Base-by-base conservation (phyloP, 2,113 vertebrate species). In the Cyphomyrus plagiostoma region DNA sequence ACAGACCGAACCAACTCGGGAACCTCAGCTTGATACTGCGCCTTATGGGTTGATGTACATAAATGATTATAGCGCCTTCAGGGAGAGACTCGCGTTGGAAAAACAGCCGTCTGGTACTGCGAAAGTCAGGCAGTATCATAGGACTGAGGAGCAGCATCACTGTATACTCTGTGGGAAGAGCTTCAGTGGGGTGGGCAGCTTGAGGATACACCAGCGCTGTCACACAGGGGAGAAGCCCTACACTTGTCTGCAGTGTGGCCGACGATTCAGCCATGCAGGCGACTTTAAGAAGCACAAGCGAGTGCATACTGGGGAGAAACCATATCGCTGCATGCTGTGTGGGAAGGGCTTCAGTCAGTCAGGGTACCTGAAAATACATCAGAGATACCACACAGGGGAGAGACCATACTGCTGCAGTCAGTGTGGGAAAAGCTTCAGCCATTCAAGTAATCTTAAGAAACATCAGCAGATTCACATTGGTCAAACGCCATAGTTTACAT, bases 381-480 rank as follows among this genome's bases (percentile, higher is more conserved):
- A 94, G 92, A 91, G 95, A 77, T 94, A 95, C 48, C 95, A 96
- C 92, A 96, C 95, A 0, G 95, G 95, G 0, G 95, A 96, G 92
- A 95, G 95, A 88, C 95, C 95, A 0, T 96, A 96, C 90, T 94
- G 92, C 89, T 96, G 95, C 91, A 89, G 56, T 90, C 94, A 93
- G 82, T 96, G 96, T 13, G 96, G 96, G 0, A 96, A 95, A 91
- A 95, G 92, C 89, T 96, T 96, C 90, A 95, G 94, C 83, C 93
- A 95, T 42, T 93, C 94, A 10, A 95, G 95, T 91, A 96, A 96
- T 86, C 93, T 95, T 52, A 95, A 94, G 89, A 94, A 95, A 90
- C 96, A 96, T 83, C 93, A 95, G 89, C 95, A 95, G 93, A 94
- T 95, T 66, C 95, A 96, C 85, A 89, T 93, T 2, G 93, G 93